phyloP scores from a whole-genome alignment of 1,140 invertebrate species.

The Drosophila parvula region DNA sequence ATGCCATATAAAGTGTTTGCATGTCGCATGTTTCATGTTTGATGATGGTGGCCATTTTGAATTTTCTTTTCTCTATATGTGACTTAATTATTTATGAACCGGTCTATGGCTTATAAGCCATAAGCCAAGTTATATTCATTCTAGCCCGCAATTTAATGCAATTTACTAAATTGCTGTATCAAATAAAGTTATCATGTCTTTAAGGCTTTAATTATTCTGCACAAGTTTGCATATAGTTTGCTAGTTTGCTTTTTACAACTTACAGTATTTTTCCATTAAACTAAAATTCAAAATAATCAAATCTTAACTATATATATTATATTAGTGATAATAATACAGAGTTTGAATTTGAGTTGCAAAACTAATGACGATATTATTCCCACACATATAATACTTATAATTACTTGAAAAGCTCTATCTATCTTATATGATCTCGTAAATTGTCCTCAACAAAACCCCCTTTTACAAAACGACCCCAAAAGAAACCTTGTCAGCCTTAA shows the following conservation, averaged over 20 bases:
- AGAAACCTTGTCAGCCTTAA: not conserved
- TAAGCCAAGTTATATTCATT: slow-evolving; percentile 16
- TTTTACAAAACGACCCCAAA: not conserved
- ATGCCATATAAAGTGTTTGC: slow-evolving; percentile 71
- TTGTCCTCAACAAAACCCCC: not conserved
- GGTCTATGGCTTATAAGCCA: slow-evolving; percentile 23
- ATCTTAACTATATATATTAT: not conserved
- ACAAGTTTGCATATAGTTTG: slow-evolving; percentile 2
- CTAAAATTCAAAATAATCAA: not conserved
- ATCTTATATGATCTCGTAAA: slow-evolving; percentile 7
- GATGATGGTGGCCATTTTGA: slow-evolving; percentile 74
- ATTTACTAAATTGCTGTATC: slow-evolving; percentile 12
- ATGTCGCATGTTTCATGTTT: slow-evolving; percentile 70
- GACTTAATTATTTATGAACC: slow-evolving; percentile 56
- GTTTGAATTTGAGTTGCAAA: not conserved
- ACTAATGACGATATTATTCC: not conserved
- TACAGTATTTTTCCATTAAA: not conserved
- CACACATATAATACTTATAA: not conserved
- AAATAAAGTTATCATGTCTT: slow-evolving; percentile 6
- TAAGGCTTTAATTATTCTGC: not conserved
- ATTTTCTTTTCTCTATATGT: slow-evolving; percentile 41
- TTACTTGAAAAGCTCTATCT: not conserved
- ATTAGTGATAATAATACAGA: too few relatives aligned
- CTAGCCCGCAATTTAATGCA: slow-evolving; percentile 12
- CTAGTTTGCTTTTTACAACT: not conserved